Conservation (phyloP, 2,797 vertebrate species). For the Lagocephalus sceleratus region DNA sequence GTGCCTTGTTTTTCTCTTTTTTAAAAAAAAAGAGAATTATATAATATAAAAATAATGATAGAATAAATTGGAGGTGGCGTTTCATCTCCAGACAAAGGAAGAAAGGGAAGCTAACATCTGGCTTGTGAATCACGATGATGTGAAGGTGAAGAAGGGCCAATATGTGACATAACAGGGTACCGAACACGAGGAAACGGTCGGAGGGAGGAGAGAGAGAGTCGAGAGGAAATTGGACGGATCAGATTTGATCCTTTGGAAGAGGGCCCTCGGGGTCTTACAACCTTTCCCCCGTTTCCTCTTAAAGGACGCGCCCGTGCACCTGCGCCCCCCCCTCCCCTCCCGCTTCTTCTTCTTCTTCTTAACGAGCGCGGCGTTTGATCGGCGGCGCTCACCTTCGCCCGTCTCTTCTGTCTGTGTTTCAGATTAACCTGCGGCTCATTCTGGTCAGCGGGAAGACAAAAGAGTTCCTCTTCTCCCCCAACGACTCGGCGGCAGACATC, state of each 20-base stretch:
- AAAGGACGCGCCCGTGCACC: constrained; percentile 27
- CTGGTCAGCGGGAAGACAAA: constrained; percentile 97
- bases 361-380: not conserved
- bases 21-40: no score
- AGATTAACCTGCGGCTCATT: constrained; percentile 98
- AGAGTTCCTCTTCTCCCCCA: constrained; percentile 96
- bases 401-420: constrained; percentile 50
- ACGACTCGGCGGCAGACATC: constrained; percentile 94
- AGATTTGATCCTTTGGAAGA: constrained; percentile 31
- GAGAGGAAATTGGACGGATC: constrained; percentile 46
- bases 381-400: not conserved
- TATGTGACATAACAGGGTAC: constrained; percentile 12
- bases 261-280: constrained; percentile 32
- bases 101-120: not conserved
- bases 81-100: not conserved
- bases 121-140: not conserved
- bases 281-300: constrained; percentile 47
- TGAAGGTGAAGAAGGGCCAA: constrained; percentile 4
- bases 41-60: no score
- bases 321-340: no score
- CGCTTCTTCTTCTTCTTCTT: no score
- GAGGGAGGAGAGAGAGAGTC: not conserved
- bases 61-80: no score
- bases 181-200: constrained; percentile 12
- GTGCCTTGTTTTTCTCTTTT: no score